phyloP scores from a whole-genome alignment of 2,888 invertebrate species.

The Phlogophora meticulosa region DNA sequence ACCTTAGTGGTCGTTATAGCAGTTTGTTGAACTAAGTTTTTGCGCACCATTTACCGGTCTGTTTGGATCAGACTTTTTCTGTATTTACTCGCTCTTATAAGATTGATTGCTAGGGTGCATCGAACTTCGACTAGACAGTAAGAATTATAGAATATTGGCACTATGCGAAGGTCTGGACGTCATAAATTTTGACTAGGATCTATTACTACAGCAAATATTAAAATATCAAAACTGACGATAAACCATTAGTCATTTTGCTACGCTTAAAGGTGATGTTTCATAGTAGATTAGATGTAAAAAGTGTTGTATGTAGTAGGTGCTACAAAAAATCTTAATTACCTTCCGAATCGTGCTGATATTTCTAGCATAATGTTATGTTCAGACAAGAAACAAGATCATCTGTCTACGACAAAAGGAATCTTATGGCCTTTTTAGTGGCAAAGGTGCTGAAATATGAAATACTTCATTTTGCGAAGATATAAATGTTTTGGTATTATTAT shows the following conservation, averaged over 20 bases:
- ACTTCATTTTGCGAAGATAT: too few species aligned
- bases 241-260: constrained; percentile 25
- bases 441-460: too few species aligned
- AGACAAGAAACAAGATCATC: too few species aligned
- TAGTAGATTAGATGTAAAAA: background rate
- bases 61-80: constrained; percentile 71
- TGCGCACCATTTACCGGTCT: constrained; percentile 78
- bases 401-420: too few species aligned
- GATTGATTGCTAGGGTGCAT: constrained; percentile 73
- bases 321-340: constrained; percentile 32
- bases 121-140: constrained; percentile 64
- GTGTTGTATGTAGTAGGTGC: constrained; percentile 1
- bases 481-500: too few species aligned
- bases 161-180: constrained; percentile 23
- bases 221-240: background rate
- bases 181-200: background rate
- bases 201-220: constrained; percentile 6
- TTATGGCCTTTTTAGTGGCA: too few species aligned
- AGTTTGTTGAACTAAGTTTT: constrained; percentile 86
- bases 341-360: constrained; percentile 10
- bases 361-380: background rate
- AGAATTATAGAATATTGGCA: constrained; percentile 14
- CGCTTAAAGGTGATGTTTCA: constrained; percentile 11
- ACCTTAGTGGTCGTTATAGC: constrained; percentile 48
- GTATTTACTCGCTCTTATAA: constrained; percentile 67